phyloP scores from a whole-genome alignment of 1,140 invertebrate species.

The Phenacoccus solenopsis region DNA sequence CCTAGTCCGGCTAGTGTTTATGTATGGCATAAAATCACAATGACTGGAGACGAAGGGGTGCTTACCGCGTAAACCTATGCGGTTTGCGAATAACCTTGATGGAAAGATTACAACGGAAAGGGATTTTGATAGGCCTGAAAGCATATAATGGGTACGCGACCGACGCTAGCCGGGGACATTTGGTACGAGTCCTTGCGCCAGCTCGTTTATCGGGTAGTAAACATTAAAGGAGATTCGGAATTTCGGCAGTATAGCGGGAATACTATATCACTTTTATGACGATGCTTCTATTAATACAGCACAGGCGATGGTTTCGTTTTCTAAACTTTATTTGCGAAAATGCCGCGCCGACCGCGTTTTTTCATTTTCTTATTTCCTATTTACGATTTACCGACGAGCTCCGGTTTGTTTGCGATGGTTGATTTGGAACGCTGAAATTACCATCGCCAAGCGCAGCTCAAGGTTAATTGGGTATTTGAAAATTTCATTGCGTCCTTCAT shows the following conservation, averaged over 20 bases:
- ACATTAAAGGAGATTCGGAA: slow-evolving; percentile 1
- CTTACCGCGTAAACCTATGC: neutral
- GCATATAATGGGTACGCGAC: neutral
- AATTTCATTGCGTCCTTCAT: too few species aligned
- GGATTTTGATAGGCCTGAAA: neutral
- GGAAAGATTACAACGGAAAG: slow-evolving; percentile 1
- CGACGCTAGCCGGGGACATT: neutral
- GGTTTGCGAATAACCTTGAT: neutral
- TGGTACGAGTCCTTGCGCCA: neutral
- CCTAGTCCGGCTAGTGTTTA: neutral
- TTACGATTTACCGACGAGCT: too few species aligned
- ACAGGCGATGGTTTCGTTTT: neutral
- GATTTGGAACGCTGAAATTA: too few species aligned
- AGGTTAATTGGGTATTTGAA: too few species aligned
- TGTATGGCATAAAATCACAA: neutral
- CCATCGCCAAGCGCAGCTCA: too few species aligned
- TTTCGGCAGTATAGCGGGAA: slow-evolving; percentile 1
- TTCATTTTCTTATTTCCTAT: too few species aligned
- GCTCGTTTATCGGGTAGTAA: neutral
- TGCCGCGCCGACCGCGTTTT: too few species aligned
- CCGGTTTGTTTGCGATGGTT: too few species aligned
- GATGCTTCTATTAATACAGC: neutral
- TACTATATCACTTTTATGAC: slow-evolving; percentile 3
- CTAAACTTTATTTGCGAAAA: neutral
- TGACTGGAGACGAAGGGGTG: too few species aligned